Evolutionary conservation across 2,888 invertebrate species (phyloP).

Genomic region (Microdon myrmicae): DNA sequence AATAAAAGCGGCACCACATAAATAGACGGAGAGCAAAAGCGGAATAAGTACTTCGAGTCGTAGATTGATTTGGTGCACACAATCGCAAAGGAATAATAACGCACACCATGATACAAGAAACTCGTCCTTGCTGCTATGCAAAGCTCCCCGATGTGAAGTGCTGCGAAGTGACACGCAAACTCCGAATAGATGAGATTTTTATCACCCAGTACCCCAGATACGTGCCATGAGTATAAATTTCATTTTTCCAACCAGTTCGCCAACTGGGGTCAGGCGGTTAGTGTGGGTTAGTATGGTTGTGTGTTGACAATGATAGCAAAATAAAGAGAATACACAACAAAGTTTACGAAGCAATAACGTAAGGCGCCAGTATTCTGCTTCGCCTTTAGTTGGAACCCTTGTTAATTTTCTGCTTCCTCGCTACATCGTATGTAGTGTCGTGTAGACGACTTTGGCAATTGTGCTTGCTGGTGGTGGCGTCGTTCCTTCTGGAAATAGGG

Average conservation of each 20-base stretch:
- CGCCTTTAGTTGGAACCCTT: slow-evolving; percentile 48
- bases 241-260: slow-evolving; percentile 18
- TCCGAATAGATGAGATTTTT: slow-evolving; percentile 41
- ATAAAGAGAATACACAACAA: slow-evolving; percentile 30
- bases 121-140: slow-evolving; percentile 37
- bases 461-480: slow-evolving; percentile 23
- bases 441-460: slow-evolving; percentile 6
- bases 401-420: slow-evolving; percentile 28
- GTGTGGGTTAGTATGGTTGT: slow-evolving; percentile 3
- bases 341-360: slow-evolving; percentile 44
- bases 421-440: slow-evolving; percentile 2
- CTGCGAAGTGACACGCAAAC: neutral
- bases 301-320: slow-evolving; percentile 25
- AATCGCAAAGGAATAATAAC: no score
- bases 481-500: slow-evolving; percentile 35
- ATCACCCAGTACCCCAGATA: slow-evolving; percentile 52
- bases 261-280: neutral
- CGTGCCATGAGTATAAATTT: slow-evolving; percentile 44
- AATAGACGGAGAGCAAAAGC: slow-evolving; percentile 3
- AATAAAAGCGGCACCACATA: neutral
- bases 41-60: no score
- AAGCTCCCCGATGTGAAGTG: neutral
- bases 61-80: no score
- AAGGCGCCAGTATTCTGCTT: slow-evolving; percentile 48
- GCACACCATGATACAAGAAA: slow-evolving; percentile 28